A percentile compares a stretch with the other conserved stretches of the same genome.
These are phyloP conservation scores for Chaitophorus viminalis DNA, from an alignment of 2,888 invertebrate species.

Conservation along the genomic window DNA sequence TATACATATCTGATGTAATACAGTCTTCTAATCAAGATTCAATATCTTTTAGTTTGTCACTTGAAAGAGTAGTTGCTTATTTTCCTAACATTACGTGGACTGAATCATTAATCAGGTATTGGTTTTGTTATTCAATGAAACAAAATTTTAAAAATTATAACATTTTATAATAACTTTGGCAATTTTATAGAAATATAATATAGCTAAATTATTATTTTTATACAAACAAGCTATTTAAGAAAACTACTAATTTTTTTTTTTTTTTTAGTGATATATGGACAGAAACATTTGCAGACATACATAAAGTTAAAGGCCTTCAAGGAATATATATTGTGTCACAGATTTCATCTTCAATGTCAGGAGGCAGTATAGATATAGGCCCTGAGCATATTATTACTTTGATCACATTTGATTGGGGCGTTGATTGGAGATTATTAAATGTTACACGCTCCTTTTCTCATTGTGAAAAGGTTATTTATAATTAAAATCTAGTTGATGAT, in stretches of 20 bases:
- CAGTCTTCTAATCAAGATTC: conserved; percentile 70
- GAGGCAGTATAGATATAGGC: conserved; percentile 71
- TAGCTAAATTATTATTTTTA: too few species aligned
- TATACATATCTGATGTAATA: conserved; percentile 83
- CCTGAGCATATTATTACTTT: conserved; percentile 81
- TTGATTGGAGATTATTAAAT: conserved; percentile 79
- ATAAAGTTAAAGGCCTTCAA: conserved; percentile 85
- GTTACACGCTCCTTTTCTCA: conserved; percentile 58
- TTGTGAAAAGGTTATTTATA: conserved; percentile 58
- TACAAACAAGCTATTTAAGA: too few species aligned
- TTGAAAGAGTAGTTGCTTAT: conserved; percentile 84
- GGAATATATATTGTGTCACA: conserved; percentile 92
- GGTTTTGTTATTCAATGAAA: not conserved
- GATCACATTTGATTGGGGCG: conserved; percentile 89
- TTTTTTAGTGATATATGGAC: conserved; percentile 78
- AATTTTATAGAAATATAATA: too few species aligned
- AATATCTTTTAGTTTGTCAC: conserved; percentile 80
- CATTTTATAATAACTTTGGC: too few species aligned
- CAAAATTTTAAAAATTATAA: too few species aligned
- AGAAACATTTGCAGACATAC: conserved; percentile 86
- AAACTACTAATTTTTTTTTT: too few species aligned
- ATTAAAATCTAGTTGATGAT: not conserved
- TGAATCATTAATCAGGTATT: conserved; percentile 82
- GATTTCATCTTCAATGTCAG: conserved; percentile 69
- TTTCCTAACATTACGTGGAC: conserved; percentile 85